Base-by-base conservation (phyloP, 2,888 invertebrate species). In the Harpagoxenus sublaevis region DNA sequence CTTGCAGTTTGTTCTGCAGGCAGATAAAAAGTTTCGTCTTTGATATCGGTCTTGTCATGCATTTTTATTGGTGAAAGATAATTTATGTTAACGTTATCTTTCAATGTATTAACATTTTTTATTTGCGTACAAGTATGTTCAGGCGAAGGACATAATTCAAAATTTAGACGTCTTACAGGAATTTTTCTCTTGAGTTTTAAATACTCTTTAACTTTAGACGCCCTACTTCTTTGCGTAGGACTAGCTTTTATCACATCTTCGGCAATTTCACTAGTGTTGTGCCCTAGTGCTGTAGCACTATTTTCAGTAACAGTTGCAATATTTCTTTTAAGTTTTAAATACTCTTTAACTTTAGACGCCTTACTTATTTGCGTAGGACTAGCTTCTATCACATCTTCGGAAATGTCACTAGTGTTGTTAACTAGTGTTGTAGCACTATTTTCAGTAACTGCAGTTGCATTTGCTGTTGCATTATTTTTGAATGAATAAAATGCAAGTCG, bases 171-270 rank as follows among this genome's bases (percentile, higher is more conserved):
- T 12, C 42, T 84, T 18, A 2, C 3, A 63, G 66, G 23, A 55
- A 12, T 51, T 15, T 66, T 86, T 12, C n/a, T 82, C n/a, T 75
- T 85, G 2, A 62, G 3, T 79, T 66, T 85, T 35, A 81, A 70
- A 31, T 35, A 31, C 35, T 45, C 31, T 55, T 75, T 35, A 35
- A 66, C 48, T 23, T 79, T n/a, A 48, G 78, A 65, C 6, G 45
- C 39, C 12, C 1, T 31, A 28, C 73, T 57, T 23, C 1, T 39
- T 28, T 31, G 68, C 35, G 82, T 84, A n/a, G 89, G 89, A 77
- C 88, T 89, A n/a, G n/a, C 35, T 53, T 86, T 82, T 75, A 88
- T 78, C 68, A 89, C 63, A 55, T 89, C 89, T 5, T 88, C 89
- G 0, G 0, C 0, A 23, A 23, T 23, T 23, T 23, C 23, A 23